Evolutionary conservation across 2,888 invertebrate genomes (phyloP).

Genomic region (Drosophila cracens): DNA sequence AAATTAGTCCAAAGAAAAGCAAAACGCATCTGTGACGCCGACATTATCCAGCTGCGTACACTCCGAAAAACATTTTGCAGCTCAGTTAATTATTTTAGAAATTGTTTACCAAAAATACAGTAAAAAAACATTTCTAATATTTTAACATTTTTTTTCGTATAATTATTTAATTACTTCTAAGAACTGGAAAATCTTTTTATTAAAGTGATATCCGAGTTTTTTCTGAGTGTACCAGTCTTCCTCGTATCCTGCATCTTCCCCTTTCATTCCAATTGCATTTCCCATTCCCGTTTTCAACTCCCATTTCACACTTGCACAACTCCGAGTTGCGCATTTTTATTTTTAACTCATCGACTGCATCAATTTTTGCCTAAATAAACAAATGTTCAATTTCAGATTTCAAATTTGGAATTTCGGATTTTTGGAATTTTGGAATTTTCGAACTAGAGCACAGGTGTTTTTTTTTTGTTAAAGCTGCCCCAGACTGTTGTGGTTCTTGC

Average conservation of each 20-base stretch:
- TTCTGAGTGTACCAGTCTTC: neutral
- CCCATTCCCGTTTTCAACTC: conserved; percentile 22
- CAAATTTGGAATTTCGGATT: conserved; percentile 11
- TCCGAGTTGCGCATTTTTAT: conserved; percentile 26
- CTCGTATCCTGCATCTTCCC: conserved; percentile 11
- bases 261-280: conserved; percentile 1
- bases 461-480: conserved; percentile 46
- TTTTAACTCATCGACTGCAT: conserved; percentile 27
- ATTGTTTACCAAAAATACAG: neutral
- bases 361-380: conserved; percentile 44
- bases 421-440: neutral
- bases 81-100: neutral
- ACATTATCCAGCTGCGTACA: conserved; percentile 46
- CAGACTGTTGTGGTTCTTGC: conserved; percentile 18
- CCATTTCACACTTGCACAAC: conserved; percentile 39
- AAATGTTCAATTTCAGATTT: conserved; percentile 20
- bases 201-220: neutral
- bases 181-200: neutral
- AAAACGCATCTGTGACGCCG: conserved; percentile 19
- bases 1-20: conserved; percentile 43
- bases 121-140: too few species aligned
- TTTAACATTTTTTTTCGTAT: neutral
- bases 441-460: conserved; percentile 72
- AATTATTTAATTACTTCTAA: neutral
- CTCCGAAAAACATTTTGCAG: neutral